These are phyloP conservation scores for Xanthia togata DNA, from an alignment of 2,888 invertebrate genomes.

Conservation along the genomic window DNA sequence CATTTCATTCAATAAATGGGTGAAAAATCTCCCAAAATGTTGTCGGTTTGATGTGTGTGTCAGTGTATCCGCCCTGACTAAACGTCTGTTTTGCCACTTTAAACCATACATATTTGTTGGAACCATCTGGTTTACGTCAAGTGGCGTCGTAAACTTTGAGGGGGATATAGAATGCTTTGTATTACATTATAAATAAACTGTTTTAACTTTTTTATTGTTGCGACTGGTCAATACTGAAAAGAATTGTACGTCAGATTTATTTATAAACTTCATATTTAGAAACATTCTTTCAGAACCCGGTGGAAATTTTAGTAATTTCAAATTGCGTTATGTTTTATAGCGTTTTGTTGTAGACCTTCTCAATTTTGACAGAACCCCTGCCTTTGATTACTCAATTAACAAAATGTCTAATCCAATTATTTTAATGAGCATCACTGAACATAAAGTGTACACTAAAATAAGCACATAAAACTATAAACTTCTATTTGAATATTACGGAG, in stretches of 20 bases:
- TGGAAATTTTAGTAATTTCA: background rate
- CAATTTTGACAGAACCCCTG: too few relatives aligned
- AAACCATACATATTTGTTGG: conserved; percentile 79
- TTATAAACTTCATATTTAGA: background rate
- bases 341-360: background rate
- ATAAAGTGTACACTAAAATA: conserved; percentile 9
- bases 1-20: background rate
- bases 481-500: conserved; percentile 19
- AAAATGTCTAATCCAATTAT: background rate
- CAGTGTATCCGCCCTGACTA: conserved; percentile 51
- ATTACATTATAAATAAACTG: conserved; percentile 71
- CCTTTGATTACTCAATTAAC: background rate
- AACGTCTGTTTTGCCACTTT: conserved; percentile 68
- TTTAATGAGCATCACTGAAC: background rate
- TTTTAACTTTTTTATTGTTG: conserved; percentile 58
- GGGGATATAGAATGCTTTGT: conserved; percentile 79
- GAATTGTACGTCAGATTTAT: background rate
- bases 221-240: conserved; percentile 34
- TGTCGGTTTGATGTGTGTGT: conserved; percentile 30
- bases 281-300: background rate
- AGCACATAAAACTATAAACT: conserved; percentile 1
- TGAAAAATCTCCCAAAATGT: conserved; percentile 12
- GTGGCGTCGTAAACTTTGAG: conserved; percentile 80
- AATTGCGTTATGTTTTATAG: too few relatives aligned
- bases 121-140: conserved; percentile 84